A percentile compares a stretch with the other conserved stretches of the same genome.
Evolutionary conservation across 1,140 invertebrate species (phyloP).

Genomic region (Hyposmocoma kahamanoa): DNA sequence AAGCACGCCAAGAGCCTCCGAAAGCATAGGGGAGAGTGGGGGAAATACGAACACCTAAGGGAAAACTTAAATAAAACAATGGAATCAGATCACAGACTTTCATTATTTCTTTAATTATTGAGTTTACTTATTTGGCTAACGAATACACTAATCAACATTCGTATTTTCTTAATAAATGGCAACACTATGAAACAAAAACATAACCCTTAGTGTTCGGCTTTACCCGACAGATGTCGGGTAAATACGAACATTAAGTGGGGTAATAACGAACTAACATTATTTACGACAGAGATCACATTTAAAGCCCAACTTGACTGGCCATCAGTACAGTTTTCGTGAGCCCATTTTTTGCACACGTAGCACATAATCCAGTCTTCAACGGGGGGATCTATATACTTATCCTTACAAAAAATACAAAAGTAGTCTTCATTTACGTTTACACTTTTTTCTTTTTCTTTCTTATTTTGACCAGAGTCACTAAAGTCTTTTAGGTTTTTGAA

Average conservation of each 20-base stretch:
- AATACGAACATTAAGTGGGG: conserved; percentile 9
- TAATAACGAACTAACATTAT: not conserved
- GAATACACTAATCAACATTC: conserved; percentile 5
- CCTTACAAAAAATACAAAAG: conserved; percentile 9
- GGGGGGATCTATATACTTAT: conserved; percentile 4
- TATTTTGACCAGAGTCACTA: conserved; percentile 7
- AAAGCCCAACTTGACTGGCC: conserved; percentile 5
- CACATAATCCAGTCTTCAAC: conserved; percentile 9
- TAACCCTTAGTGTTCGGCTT: conserved; percentile 8
- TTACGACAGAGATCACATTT: conserved; percentile 10
- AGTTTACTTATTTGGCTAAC: not conserved
- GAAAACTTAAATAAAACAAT: conserved; percentile 11
- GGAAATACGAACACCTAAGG: conserved; percentile 7
- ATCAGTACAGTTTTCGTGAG: conserved; percentile 9
- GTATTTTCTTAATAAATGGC: conserved; percentile 4
- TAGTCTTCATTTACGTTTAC: conserved; percentile 1
- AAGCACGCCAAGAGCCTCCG: too few species aligned
- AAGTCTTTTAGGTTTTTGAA: conserved; percentile 9
- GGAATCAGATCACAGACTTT: not conserved
- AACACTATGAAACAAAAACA: conserved; percentile 1
- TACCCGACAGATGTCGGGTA: conserved; percentile 6
- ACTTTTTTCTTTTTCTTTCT: conserved; percentile 8
- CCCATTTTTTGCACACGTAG: conserved; percentile 9
- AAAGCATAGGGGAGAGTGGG: conserved; percentile 9
- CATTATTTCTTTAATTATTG: not conserved